phyloP scores from a whole-genome alignment of 2,888 invertebrate genomes.

The Drosophila fulvimacula region DNA sequence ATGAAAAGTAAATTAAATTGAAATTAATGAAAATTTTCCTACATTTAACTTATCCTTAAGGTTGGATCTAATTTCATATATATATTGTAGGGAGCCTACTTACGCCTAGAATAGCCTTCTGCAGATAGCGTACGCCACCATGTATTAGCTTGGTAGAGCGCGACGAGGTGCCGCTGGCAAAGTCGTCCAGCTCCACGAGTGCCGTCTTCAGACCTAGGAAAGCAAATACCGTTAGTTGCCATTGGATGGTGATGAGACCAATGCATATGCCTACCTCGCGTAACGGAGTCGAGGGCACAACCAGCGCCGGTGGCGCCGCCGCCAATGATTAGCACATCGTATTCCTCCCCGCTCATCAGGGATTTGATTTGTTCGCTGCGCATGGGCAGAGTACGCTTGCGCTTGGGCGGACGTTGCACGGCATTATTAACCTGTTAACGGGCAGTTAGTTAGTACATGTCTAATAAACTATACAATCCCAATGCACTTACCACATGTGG shows the following conservation, averaged over 20 bases:
- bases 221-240: background rate
- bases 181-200: conserved; percentile 97
- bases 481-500: conserved; percentile 67
- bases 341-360: conserved; percentile 91
- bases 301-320: conserved; percentile 99
- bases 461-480: background rate
- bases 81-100: conserved; percentile 54
- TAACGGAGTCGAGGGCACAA: conserved; percentile 96
- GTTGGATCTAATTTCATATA: background rate
- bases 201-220: conserved; percentile 92
- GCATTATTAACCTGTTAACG: conserved; percentile 80
- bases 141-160: conserved; percentile 99
- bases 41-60: background rate
- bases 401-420: conserved; percentile 81
- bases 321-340: conserved; percentile 97
- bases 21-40: background rate
- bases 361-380: conserved; percentile 92
- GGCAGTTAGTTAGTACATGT: background rate
- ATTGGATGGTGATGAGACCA: too few species aligned
- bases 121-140: conserved; percentile 98
- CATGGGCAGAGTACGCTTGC: conserved; percentile 91
- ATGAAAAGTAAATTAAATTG: background rate
- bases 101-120: conserved; percentile 95
- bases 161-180: conserved; percentile 97
- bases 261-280: conserved; percentile 87